phyloP scores from a whole-genome alignment of 2,113 vertebrate genomes.

The Podarcis cretensis region DNA sequence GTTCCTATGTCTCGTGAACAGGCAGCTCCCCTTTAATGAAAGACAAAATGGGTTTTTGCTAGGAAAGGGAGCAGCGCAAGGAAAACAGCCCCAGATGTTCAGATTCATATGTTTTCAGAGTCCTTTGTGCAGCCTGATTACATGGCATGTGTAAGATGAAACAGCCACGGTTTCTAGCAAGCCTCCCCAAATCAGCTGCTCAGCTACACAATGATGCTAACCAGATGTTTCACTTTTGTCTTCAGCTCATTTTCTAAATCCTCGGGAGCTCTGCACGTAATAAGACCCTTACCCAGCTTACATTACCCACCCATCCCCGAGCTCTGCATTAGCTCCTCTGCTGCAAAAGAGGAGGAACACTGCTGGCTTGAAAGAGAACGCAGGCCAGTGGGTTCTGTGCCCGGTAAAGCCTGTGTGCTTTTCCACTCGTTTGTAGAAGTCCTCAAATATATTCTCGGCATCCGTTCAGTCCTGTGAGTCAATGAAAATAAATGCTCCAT shows the following conservation, averaged over 20 bases:
- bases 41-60: neutral
- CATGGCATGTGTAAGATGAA: neutral
- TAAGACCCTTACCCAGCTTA: slow-evolving; percentile 42
- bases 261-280: slow-evolving; percentile 12
- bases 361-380: neutral
- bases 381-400: slow-evolving; percentile 2
- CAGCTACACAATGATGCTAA: slow-evolving; percentile 36
- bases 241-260: slow-evolving; percentile 45
- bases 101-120: slow-evolving; percentile 24
- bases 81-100: slow-evolving; percentile 30
- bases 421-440: neutral
- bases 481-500: neutral
- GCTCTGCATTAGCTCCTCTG: slow-evolving; percentile 29
- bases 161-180: slow-evolving; percentile 19
- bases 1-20: neutral
- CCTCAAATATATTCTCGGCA: neutral
- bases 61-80: neutral
- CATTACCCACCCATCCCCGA: slow-evolving; percentile 12
- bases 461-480: neutral
- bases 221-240: slow-evolving; percentile 40
- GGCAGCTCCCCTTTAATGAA: neutral
- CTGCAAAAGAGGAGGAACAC: neutral
- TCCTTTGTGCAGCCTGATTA: slow-evolving; percentile 41
- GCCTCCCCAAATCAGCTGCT: slow-evolving; percentile 38
- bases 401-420: neutral